Evolutionary conservation across 2,888 invertebrate species (phyloP).

Genomic region (Lacanobia oleracea): DNA sequence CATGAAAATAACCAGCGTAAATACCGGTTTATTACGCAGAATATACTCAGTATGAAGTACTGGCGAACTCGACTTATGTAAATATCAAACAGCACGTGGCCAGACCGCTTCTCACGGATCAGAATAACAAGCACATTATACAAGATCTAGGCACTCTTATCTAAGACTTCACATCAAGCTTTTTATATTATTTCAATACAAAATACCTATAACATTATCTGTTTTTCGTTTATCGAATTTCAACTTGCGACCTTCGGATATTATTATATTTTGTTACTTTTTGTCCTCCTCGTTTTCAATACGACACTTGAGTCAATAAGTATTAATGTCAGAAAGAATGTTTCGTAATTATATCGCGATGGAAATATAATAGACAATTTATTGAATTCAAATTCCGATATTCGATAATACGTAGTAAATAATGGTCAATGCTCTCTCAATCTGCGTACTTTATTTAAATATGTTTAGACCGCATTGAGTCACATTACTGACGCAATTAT

Average conservation of each 20-base stretch:
- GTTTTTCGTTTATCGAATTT: constrained; percentile 51
- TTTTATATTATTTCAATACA: constrained; percentile 31
- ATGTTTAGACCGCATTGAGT: constrained; percentile 15
- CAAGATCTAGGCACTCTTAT: constrained; percentile 47
- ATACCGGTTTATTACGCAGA: constrained; percentile 37
- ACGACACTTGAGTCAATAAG: constrained; percentile 67
- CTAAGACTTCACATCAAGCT: constrained; percentile 25
- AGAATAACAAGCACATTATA: constrained; percentile 26
- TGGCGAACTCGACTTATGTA: constrained; percentile 31
- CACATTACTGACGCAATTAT: constrained; percentile 19
- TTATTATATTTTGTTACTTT: constrained; percentile 19
- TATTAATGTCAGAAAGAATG: constrained; percentile 37
- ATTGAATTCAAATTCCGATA: constrained; percentile 18
- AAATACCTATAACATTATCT: constrained; percentile 40
- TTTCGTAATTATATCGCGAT: constrained; percentile 25
- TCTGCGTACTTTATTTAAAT: constrained; percentile 8
- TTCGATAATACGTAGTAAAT: constrained; percentile 10
- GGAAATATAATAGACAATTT: neutral
- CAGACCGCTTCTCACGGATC: constrained; percentile 14
- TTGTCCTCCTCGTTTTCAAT: constrained; percentile 46
- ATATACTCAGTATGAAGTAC: neutral
- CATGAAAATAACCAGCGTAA: constrained; percentile 4
- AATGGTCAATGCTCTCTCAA: constrained; percentile 20
- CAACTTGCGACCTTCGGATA: constrained; percentile 59
- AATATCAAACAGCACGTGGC: constrained; percentile 48